Conservation (phyloP, 1,140 invertebrate species). For the Orius insidiosus region DNA sequence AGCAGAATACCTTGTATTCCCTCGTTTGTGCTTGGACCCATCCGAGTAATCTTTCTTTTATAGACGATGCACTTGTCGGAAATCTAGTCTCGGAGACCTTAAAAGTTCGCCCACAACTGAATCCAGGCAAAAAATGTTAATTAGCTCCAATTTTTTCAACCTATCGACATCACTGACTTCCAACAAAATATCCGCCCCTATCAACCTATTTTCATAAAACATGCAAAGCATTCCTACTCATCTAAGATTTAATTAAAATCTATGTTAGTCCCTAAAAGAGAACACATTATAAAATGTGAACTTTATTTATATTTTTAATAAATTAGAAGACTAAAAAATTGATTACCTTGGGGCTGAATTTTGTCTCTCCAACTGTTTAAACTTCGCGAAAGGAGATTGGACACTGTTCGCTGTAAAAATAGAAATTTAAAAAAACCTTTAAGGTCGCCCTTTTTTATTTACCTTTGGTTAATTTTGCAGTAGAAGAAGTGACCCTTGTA, state of each 20-base stretch:
- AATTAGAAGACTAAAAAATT: slow-evolving; percentile 3
- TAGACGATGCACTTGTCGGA: slow-evolving; percentile 60
- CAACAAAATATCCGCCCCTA: too few relatives aligned
- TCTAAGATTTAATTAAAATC: slow-evolving; percentile 5
- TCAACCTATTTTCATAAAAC: too few relatives aligned
- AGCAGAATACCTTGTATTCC: slow-evolving; percentile 70
- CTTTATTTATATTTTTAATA: neutral
- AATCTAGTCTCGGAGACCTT: neutral
- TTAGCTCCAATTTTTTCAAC: too few relatives aligned
- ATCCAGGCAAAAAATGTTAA: too few relatives aligned
- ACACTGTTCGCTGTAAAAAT: slow-evolving; percentile 21
- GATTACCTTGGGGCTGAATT: slow-evolving; percentile 62
- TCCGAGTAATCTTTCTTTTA: slow-evolving; percentile 86
- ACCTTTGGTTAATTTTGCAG: slow-evolving; percentile 21
- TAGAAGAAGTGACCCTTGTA: slow-evolving; percentile 27
- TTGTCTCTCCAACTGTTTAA: slow-evolving; percentile 73
- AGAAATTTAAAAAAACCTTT: neutral
- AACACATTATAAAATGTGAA: neutral
- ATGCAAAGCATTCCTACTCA: neutral
- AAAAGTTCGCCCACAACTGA: too few relatives aligned
- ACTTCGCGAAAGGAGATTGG: slow-evolving; percentile 73
- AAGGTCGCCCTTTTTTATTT: slow-evolving; percentile 4
- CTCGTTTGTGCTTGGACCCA: slow-evolving; percentile 93
- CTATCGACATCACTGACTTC: too few relatives aligned
- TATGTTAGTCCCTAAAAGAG: neutral